Evolutionary conservation across 2,888 invertebrate species (phyloP).

Genomic region (Heliconius sara): DNA sequence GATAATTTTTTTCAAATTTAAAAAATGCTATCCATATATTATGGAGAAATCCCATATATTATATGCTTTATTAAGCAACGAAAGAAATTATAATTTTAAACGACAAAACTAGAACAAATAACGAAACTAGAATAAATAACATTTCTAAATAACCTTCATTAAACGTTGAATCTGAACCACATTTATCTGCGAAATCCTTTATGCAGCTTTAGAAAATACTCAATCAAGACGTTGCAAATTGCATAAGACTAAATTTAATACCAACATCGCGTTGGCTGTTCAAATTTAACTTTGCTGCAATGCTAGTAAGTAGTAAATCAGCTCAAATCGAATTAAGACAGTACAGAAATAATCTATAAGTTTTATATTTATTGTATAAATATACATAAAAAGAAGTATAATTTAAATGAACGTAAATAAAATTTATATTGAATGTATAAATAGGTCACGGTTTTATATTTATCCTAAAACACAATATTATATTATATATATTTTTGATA

Average conservation of each 20-base stretch:
- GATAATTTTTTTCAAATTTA: neutral
- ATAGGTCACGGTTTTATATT: too few relatives aligned
- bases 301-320: conserved; percentile 42
- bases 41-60: too few relatives aligned
- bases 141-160: neutral
- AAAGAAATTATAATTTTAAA: neutral
- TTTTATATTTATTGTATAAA: neutral
- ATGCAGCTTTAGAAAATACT: conserved; percentile 12
- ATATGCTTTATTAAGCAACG: too few relatives aligned
- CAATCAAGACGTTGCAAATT: conserved; percentile 49
- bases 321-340: conserved; percentile 39
- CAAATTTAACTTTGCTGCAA: conserved; percentile 49
- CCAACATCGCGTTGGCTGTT: conserved; percentile 54
- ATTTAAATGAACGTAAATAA: too few relatives aligned
- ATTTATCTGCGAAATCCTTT: neutral
- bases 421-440: too few relatives aligned
- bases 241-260: conserved; percentile 54
- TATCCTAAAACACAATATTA: too few relatives aligned
- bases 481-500: too few relatives aligned
- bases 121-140: neutral
- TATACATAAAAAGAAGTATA: neutral
- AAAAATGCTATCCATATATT: neutral
- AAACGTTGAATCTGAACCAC: neutral
- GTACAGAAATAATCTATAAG: conserved; percentile 37
- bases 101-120: too few relatives aligned